Evolutionary conservation across 2,113 vertebrate species (phyloP), one percentile per base, ranked within the genome.

Genomic region (Orthonyx spaldingii): DNA sequence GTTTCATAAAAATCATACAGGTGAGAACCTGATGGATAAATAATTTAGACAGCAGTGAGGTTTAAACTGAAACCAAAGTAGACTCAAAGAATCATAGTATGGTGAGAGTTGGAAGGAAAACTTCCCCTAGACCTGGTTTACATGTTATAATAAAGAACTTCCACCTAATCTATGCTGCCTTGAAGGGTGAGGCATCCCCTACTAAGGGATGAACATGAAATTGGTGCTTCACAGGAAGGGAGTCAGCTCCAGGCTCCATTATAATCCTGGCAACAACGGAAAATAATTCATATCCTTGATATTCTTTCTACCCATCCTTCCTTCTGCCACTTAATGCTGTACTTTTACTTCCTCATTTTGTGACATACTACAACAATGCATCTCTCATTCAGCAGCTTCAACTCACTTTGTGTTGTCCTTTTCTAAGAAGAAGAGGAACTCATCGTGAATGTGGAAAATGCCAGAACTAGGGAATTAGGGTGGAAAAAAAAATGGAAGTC

Each of bases 401-500:
- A 64, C 22, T 87, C 26, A 41, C 5, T 6, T 79, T 74, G 9
- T 55, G 5, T 46, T 3, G 1, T 30, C 11, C 72, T 80, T 63
- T 68, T 64, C 33, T 37, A 64, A 77, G 26, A 28, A 75, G 44
- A 79, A 44, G 21, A 76, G 4, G 6, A 91, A 55, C 6, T 53
- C 3, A 21, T 10, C 33, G 11, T 49, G 30, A 89, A 59, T 9
- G 1, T 46, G 8, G 9, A 87, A 93, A 89, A 84, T 63, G 53
- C 9, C 16, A 49, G 30, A 68, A 32, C 2, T 28, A 7, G 19
- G 20, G 57, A 91, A 71, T 57, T 3, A 37, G 6, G 4, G 4
- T 2, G 2, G 1, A 2, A 23, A 68, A 47, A 16, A 69, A n/a
- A 17, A 10, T 2, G 6, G 7, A 10, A 39, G 57, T 27, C 3